Evolutionary conservation across 2,797 vertebrate species (phyloP), one percentile per base, ranked within the genome.

Genomic region (Onychomys torridus): DNA sequence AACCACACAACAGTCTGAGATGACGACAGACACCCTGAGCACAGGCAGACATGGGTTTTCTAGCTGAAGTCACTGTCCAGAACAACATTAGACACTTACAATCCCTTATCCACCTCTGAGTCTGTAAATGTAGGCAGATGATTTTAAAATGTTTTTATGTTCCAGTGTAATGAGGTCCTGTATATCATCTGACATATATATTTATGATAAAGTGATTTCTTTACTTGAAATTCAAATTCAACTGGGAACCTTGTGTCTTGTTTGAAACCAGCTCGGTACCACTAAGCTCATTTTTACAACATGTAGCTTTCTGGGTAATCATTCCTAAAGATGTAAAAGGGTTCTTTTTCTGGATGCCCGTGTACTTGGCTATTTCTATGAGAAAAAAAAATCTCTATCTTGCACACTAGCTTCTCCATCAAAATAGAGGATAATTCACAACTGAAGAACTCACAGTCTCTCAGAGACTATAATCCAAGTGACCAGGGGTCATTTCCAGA

Each of bases 341-440:
- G 79, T 81, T 76, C n/a, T 67, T 96, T 96, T 91, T 90, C 27
- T 90, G 46, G 11, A 92, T 27, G 71, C 55, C 34, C 17, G 3
- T 78, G 40, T 76, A 12, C 67, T 86, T 89, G 86, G 29, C 46
- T 91, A 8, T 79, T 90, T 84, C 27, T 89, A 6, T 40, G 86
- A 87, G 5, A 49, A 17, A n/a, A n/a, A 88, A 57, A 65, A 89
- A 55, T 92, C 14, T 32, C 89, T 71, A 86, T 43, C 29, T 75
- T 63, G 59, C 71, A 19, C 23, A 63, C 61, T 43, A 78, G 43
- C 34, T 63, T 61, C n/a, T 73, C 19, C 25, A 69, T 86, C 34
- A 86, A 92, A 81, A 84, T 34, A 77, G 25, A 61, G 6, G 43
- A 27, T 37, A 3, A n/a, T 12, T 21, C 32, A 59, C 59, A 79